Conservation (phyloP, 2,888 invertebrate genomes). For the Isotomurus palustris region DNA sequence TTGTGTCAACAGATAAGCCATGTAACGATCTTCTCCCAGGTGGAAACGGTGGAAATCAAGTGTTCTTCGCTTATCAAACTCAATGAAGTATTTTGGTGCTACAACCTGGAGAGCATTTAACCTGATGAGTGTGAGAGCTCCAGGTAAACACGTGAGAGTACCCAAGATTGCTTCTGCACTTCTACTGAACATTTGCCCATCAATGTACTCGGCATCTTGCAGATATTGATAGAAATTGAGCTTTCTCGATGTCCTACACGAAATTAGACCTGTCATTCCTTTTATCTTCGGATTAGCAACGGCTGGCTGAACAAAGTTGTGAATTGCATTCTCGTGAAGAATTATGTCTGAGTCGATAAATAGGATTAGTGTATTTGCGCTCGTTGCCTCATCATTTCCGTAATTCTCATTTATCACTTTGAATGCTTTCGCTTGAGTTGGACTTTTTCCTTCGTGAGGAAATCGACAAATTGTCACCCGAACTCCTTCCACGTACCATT, state of each 20-base stretch:
- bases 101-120: slow-evolving; percentile 23
- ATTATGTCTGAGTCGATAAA: slow-evolving; percentile 35
- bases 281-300: slow-evolving; percentile 16
- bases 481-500: slow-evolving; percentile 21
- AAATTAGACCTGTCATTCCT: slow-evolving; percentile 26
- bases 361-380: slow-evolving; percentile 13
- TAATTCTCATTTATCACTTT: slow-evolving; percentile 21
- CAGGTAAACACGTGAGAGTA: slow-evolving; percentile 26
- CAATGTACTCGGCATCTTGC: slow-evolving; percentile 28
- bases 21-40: slow-evolving; percentile 33
- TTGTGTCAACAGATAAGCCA: slow-evolving; percentile 27
- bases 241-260: slow-evolving; percentile 20
- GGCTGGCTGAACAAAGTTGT: slow-evolving; percentile 20
- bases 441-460: slow-evolving; percentile 28
- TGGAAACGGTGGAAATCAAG: slow-evolving; percentile 19
- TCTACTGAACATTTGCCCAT: slow-evolving; percentile 28
- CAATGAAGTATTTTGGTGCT: slow-evolving; percentile 23
- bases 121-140: slow-evolving; percentile 25
- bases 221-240: slow-evolving; percentile 27
- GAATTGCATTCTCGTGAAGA: slow-evolving; percentile 23
- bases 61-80: slow-evolving; percentile 17
- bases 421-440: slow-evolving; percentile 26
- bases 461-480: slow-evolving; percentile 29
- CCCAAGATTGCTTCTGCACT: slow-evolving; percentile 24
- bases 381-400: slow-evolving; percentile 6